These are phyloP conservation scores for Cherax destructor DNA, from an alignment of 1,140 invertebrate genomes.

Conservation along the genomic window DNA sequence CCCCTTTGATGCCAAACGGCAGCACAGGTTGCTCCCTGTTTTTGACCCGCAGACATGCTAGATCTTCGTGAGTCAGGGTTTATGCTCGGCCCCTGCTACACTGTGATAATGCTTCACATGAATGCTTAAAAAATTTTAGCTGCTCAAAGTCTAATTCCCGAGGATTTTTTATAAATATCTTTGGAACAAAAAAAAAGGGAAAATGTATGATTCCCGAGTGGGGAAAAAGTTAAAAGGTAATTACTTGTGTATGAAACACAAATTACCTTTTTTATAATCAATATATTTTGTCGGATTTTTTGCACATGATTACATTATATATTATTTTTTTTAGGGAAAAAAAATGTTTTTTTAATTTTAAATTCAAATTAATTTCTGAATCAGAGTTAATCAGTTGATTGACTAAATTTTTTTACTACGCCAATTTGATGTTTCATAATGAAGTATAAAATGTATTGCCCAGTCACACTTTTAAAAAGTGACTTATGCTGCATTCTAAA, in stretches of 20 bases:
- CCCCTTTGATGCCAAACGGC: constrained; percentile 61
- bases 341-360: neutral
- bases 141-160: neutral
- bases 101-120: constrained; percentile 51
- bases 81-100: constrained; percentile 66
- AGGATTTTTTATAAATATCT: neutral
- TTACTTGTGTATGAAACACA: constrained; percentile 7
- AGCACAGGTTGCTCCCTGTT: constrained; percentile 53
- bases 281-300: constrained; percentile 32
- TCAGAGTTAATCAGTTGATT: neutral
- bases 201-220: no score
- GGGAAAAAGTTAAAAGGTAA: constrained; percentile 11
- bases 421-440: constrained; percentile 33
- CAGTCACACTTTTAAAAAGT: constrained; percentile 49
- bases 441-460: neutral
- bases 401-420: neutral
- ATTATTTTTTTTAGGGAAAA: constrained; percentile 9
- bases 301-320: constrained; percentile 3
- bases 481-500: constrained; percentile 60
- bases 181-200: no score
- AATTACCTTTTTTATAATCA: constrained; percentile 5
- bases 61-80: constrained; percentile 67
- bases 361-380: constrained; percentile 15
- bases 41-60: constrained; percentile 61
- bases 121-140: neutral